Percentiles rank a stretch among this genome's conserved stretches.
Evolutionary conservation across 2,888 invertebrate genomes (phyloP).

Genomic region (Lasioglossum oenotherae): DNA sequence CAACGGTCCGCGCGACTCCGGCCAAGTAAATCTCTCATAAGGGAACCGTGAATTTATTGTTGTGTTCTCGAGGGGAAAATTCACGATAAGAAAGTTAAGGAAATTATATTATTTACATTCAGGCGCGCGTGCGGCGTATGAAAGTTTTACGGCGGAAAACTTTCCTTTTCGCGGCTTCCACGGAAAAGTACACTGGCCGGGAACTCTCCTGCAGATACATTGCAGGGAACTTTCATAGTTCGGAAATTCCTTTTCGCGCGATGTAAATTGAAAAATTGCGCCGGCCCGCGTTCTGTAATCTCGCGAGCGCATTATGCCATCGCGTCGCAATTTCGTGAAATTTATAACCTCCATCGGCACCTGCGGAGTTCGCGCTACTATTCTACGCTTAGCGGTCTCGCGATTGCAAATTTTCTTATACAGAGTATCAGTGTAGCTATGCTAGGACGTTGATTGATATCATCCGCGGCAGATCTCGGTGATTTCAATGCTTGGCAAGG

Average conservation of each 20-base stretch:
- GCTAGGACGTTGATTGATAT: background rate
- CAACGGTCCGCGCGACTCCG: background rate
- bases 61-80: slow-evolving; percentile 15
- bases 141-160: slow-evolving; percentile 47
- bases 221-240: slow-evolving; percentile 22
- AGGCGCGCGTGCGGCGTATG: slow-evolving; percentile 3
- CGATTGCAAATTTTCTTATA: background rate
- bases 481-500: background rate
- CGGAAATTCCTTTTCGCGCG: slow-evolving; percentile 25
- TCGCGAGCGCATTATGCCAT: background rate
- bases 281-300: background rate
- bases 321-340: background rate
- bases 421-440: background rate
- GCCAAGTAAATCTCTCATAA: background rate
- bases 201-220: slow-evolving; percentile 29
- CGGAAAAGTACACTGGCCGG: slow-evolving; percentile 16
- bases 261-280: slow-evolving; percentile 43
- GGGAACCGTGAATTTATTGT: slow-evolving; percentile 24
- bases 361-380: too few species aligned
- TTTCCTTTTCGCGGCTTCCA: slow-evolving; percentile 40
- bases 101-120: slow-evolving; percentile 51
- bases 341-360: background rate
- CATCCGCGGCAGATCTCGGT: background rate
- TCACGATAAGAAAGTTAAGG: slow-evolving; percentile 36
- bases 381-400: background rate